Evolutionary conservation across 2,113 vertebrate genomes (phyloP), one percentile per base, ranked within the genome.

Genomic region (Thunnus maccoyii): DNA sequence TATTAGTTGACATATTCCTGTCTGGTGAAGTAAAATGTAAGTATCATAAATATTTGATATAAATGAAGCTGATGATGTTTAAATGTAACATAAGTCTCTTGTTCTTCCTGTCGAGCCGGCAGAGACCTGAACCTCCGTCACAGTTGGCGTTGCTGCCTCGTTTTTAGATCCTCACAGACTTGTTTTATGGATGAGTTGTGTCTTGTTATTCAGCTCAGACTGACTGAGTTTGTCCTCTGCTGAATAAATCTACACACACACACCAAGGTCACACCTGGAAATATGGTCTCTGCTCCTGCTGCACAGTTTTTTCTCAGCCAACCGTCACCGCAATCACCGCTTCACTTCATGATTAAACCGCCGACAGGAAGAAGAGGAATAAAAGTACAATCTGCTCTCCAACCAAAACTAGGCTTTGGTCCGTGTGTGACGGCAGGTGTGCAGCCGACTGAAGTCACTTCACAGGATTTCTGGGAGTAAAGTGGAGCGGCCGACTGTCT

Each of bases 191-290:
- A 10, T 2, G 44, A 52, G 20, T 25, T 65, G 64, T 56, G 75
- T 79, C 32, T 52, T 7, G 11, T 47, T 57, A 47, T 63, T 50
- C 62, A 17, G 57, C 41, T 13, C 68, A 41, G 14, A 15, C 18
- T 0, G 14, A 15, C 18, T 0, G 20, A 55, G 18, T 44, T n/a
- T 11, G 30, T 52, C 41, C 61, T 47, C 70, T 2, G 47, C 60
- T 10, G 17, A 64, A 60, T 69, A 69, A 64, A 74, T 65, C 51
- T 3, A 48, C 58, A 27, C 58, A 27, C 58, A 27, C 68, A 54
- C 65, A 36, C 62, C 64, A 60, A 82, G 82, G 82, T 82, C 79
- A 32, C 71, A 63, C 78, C 71, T 73, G 78, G 71, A 78, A 71
- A 78, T 68, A 57, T n/a, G 15, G 60, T 51, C 61, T 46, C 32